Base-by-base conservation (phyloP, 64 coral and sea anemone genomes). In the Stichodactyla helianthus region DNA sequence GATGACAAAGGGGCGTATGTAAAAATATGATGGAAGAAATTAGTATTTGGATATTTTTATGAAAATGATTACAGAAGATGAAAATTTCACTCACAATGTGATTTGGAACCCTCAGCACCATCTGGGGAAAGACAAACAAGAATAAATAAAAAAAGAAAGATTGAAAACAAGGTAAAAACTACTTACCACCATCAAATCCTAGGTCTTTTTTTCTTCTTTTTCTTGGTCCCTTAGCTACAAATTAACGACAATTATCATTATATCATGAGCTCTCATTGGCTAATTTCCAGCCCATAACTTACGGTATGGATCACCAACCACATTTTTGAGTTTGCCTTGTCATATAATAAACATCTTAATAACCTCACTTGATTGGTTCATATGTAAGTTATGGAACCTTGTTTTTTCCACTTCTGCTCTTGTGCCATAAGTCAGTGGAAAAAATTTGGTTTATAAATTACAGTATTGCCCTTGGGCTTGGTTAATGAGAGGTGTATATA, bases 131-230 rank as follows among this genome's bases (percentile, higher is more conserved):
- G 20, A 65, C 6, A 65, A 65, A 65, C 13, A 13, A 51, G 10
- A 70, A 22, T 22, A n/a, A 16, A 16, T 12, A 59, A 65, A 20
- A n/a, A 65, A 65, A 65, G 22, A 65, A 65, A n/a, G 62, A 65
- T 8, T 65, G 62, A 65, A 65, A 84, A 25, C 5, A 57, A 58
- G 18, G 4, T 18, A 84, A 83, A 58, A 26, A 51, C 6, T 14
- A 1, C 20, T 27, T 84, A 84, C 54, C n/a, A 86, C 89, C 93
- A 28, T 94, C 93, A 74, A 59, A 84, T 31, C 86, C 86, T 51
- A 87, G 16, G 77, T 94, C 93, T 54, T 94, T 94, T 62, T 91
- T 94, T 55, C 93, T 86, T 84, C 93, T 88, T 91, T 94, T 94
- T 59, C 93, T 88, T 85, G 93, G 93, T 9, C 87, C 89, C 77